Base-by-base conservation (phyloP, 1,140 invertebrate genomes). In the Heliconius melpomene region DNA sequence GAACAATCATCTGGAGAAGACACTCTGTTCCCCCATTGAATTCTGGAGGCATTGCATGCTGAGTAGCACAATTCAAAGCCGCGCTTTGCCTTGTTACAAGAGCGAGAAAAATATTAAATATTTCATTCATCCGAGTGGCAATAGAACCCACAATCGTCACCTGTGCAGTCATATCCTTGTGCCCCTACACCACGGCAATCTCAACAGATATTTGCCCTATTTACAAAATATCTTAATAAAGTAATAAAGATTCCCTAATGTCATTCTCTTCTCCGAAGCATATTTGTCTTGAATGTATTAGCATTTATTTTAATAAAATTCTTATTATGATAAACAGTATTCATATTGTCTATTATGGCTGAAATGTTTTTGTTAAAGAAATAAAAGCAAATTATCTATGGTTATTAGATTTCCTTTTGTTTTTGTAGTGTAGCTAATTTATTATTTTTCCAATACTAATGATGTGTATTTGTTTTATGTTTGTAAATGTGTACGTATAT, bases 201-300 rank as follows among this genome's bases (percentile, higher is more conserved):
- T 46, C 40, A 46, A 16, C 40, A 6, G 3, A 16, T 6, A 46
- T 46, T 46, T 46, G 40, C 13, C 40, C 40, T 52, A 52, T 52
- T 52, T 52, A 52, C 2, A 20, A 52, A 52, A 52, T 2, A 52
- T 52, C 50, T 60, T 57, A 60, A 60, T 60, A 60, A 60, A 23
- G 54, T 20, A 23, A 26, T 60, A 60, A 60, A 60, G 8, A 60
- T 60, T 60, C 9, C 20, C 20, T 60, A 23, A 11, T 7, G n/a
- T n/a, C 54, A 60, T 60, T 23, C 9, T 60, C 54, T 60, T 23
- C 18, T 52, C 50, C 16, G 3, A 26, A 20, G 7, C n/a, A 60
- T 26, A 60, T 60, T 60, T 60, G 23, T 60, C 54, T 60, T 60
- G 54, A 60, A 66, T 66, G 26, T 66, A 29, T 66, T 66, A 66